Percentiles rank a stretch among this genome's conserved stretches.
phyloP scores from a whole-genome alignment of 2,888 invertebrate genomes.

The Cryptops parisi region DNA sequence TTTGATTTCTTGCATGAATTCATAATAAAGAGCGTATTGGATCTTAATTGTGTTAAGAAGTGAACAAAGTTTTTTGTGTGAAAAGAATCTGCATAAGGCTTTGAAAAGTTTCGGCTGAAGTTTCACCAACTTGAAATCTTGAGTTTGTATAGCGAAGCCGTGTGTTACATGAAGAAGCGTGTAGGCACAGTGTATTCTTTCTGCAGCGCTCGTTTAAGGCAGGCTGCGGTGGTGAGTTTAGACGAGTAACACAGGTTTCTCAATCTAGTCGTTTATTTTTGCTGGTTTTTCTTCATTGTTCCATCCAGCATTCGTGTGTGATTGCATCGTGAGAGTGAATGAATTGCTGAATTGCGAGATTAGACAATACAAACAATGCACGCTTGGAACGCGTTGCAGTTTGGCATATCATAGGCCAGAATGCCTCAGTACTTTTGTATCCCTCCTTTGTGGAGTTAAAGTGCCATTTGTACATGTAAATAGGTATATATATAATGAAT shows the following conservation, averaged over 20 bases:
- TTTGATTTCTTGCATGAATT: slow-evolving; percentile 57
- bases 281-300: neutral
- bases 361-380: neutral
- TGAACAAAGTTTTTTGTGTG: too few species aligned
- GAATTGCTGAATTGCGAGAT: neutral
- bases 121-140: too few species aligned
- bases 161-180: too few species aligned
- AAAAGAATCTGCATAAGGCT: too few species aligned
- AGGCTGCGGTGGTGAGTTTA: too few species aligned
- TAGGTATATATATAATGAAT: neutral
- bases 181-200: too few species aligned
- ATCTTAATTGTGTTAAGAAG: too few species aligned
- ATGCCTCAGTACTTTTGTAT: neutral
- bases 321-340: neutral
- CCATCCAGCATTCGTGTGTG: neutral
- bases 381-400: neutral
- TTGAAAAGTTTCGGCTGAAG: too few species aligned
- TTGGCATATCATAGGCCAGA: neutral
- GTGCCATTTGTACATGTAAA: neutral
- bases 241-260: too few species aligned
- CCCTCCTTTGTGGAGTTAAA: neutral
- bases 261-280: neutral
- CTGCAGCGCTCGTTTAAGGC: too few species aligned
- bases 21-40: slow-evolving; percentile 7
- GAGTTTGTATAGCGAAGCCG: too few species aligned